A percentile compares a stretch with the other conserved stretches of the same genome.
Evolutionary conservation across 37 sponge, comb jelly and placozoan species (phyloP).

Genomic region (Eunapius fragilis): DNA sequence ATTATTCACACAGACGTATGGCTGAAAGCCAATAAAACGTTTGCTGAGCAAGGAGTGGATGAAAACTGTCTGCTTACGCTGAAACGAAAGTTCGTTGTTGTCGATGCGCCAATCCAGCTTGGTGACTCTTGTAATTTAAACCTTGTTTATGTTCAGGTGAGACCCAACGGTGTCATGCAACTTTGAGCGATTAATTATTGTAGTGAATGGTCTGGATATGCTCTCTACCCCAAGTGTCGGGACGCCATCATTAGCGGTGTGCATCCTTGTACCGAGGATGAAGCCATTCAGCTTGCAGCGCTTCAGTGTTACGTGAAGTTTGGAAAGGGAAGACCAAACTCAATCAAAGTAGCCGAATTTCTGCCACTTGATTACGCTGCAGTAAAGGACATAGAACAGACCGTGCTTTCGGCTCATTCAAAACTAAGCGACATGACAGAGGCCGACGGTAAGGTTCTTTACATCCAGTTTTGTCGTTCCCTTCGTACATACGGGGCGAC

Average conservation of each 20-base stretch:
- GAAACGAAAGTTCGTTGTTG: not conserved
- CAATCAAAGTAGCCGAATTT: not conserved
- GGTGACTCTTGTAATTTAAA: not conserved
- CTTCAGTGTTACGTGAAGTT: slow-evolving; percentile 13
- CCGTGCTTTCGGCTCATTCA: not conserved
- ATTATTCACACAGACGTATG: not conserved
- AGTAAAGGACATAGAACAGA: not conserved
- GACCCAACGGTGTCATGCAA: not conserved
- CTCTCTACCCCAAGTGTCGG: not conserved
- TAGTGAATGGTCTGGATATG: not conserved
- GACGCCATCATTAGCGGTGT: not conserved
- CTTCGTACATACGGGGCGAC: not conserved
- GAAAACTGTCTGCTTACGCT: not conserved
- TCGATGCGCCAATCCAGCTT: not conserved
- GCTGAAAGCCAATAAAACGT: not conserved
- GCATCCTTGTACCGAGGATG: slow-evolving; percentile 4
- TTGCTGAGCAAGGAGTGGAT: not conserved
- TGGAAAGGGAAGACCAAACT: not conserved
- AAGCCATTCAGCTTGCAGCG: slow-evolving; percentile 23
- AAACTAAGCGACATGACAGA: not conserved
- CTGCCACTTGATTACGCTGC: not conserved
- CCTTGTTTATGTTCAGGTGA: not conserved
- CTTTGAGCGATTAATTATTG: not conserved
- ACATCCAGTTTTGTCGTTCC: not conserved
- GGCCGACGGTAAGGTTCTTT: not conserved